A percentile compares a stretch with the other conserved stretches of the same genome.
Evolutionary conservation across 2,113 vertebrate species (phyloP).

Genomic region (Hippopotamus amphibius): DNA sequence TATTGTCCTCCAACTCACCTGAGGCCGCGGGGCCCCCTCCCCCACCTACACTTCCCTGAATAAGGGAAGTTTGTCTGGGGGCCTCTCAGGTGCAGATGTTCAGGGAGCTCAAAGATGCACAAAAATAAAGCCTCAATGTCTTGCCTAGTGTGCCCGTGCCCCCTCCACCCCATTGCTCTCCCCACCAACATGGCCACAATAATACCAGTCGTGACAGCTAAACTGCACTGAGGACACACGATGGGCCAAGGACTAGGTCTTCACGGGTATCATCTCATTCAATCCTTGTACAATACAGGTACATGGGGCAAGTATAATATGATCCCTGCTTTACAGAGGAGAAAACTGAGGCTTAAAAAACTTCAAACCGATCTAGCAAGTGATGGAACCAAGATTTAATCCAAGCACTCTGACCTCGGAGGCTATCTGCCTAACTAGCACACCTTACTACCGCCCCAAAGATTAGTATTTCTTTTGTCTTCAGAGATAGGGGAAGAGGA

Average conservation of each 20-base stretch:
- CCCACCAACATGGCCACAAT: not conserved
- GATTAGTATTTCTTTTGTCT: not conserved
- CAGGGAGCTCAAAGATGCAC: not conserved
- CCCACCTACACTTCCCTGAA: not conserved
- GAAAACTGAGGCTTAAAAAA: constrained; percentile 30
- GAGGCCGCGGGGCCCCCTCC: not conserved
- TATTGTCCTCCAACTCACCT: not conserved
- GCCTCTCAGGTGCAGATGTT: not conserved
- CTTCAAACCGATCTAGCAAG: not conserved
- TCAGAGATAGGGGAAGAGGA: not conserved
- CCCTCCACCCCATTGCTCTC: not conserved
- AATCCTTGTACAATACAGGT: not conserved
- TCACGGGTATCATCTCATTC: not conserved
- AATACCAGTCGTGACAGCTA: not conserved
- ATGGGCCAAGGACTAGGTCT: not conserved
- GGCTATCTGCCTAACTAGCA: not conserved
- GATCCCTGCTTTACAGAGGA: not conserved
- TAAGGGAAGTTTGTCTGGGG: not conserved
- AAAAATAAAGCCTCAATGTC: not conserved
- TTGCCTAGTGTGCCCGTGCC: not conserved
- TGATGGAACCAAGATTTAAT: not conserved
- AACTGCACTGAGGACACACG: not conserved
- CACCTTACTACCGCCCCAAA: not conserved
- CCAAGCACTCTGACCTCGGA: not conserved
- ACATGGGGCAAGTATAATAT: not conserved